phyloP scores from a whole-genome alignment of 2,797 vertebrate genomes.

The Hybognathus amarus region DNA sequence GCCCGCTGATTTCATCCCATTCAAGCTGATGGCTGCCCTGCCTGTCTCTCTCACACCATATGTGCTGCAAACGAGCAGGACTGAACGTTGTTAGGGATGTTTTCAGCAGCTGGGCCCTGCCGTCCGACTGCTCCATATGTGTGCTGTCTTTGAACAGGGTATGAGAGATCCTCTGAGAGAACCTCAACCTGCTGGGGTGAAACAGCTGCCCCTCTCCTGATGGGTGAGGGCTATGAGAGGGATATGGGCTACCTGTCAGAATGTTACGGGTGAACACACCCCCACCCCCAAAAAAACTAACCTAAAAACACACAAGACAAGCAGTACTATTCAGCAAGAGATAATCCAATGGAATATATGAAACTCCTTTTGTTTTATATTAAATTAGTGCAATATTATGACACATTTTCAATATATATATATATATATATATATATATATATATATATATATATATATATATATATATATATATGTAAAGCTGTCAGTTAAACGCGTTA shows the following conservation, averaged over 20 bases:
- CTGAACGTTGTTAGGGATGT: not conserved
- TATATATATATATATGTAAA: too few species aligned
- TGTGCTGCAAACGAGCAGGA: not conserved
- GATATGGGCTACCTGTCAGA: not conserved
- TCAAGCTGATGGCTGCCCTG: not conserved
- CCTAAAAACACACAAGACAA: not conserved
- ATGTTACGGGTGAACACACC: not conserved
- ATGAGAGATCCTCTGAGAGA: not conserved
- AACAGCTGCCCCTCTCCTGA: not conserved
- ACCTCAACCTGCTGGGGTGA: not conserved
- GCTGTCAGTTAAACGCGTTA: too few species aligned
- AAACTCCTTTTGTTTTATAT: not conserved
- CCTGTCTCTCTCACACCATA: not conserved
- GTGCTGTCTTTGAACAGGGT: not conserved
- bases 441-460: too few species aligned
- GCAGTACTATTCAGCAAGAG: not conserved
- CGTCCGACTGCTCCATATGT: not conserved
- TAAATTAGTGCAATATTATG: not conserved
- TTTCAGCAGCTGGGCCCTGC: not conserved
- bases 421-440: too few species aligned
- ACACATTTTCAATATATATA: not conserved
- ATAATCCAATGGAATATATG: not conserved
- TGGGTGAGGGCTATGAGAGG: not conserved
- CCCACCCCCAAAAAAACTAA: too few species aligned
- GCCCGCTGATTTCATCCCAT: not conserved